Conservation (phyloP, 2,113 vertebrate genomes). For the Gallinago undulata region DNA sequence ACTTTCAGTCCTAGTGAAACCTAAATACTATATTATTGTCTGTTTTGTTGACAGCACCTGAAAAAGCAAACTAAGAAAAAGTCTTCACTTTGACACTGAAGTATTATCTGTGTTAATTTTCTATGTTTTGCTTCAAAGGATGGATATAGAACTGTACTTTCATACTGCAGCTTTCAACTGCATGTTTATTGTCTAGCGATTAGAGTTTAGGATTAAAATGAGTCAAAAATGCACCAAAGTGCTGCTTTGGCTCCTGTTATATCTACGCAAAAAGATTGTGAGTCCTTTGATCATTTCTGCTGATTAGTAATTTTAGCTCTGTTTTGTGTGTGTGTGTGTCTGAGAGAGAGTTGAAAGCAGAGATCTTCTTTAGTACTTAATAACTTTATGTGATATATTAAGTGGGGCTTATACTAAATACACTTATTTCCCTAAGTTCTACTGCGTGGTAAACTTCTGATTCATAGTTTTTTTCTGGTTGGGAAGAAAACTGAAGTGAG, state of each 20-base stretch:
- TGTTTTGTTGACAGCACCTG: conserved; percentile 17
- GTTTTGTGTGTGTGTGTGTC: not conserved
- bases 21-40: conserved; percentile 43
- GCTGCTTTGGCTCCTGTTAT: not conserved
- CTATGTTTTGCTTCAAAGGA: not conserved
- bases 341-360: not conserved
- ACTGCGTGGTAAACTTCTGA: not conserved
- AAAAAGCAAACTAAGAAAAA: not conserved
- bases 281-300: not conserved
- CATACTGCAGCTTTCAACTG: not conserved
- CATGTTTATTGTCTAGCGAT: not conserved
- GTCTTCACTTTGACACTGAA: not conserved
- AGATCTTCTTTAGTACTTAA: not conserved
- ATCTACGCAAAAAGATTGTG: not conserved
- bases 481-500: not conserved
- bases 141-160: not conserved
- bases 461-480: not conserved
- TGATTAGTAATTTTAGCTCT: conserved; percentile 13
- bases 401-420: not conserved
- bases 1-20: not conserved
- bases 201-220: not conserved
- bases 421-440: not conserved
- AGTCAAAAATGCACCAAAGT: not conserved
- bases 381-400: not conserved
- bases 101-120: conserved; percentile 19